Conservation (phyloP, 2,113 vertebrate genomes). For the Hyla sarda region DNA sequence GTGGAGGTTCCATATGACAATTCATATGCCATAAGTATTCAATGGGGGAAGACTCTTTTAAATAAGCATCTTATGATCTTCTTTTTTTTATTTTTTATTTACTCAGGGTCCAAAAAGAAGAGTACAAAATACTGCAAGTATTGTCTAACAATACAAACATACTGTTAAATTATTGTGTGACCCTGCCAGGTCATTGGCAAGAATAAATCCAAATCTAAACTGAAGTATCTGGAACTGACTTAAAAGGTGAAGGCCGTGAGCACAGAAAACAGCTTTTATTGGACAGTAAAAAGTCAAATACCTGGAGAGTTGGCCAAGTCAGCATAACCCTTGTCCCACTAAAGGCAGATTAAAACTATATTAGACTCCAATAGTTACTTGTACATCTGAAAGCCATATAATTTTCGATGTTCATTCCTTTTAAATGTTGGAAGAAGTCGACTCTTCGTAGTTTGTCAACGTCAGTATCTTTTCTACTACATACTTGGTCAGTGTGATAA, state of each 20-base stretch:
- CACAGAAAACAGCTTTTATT: background rate
- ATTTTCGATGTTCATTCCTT: conserved; percentile 3
- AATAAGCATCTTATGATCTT: too few species aligned
- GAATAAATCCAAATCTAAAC: background rate
- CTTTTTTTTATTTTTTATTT: too few species aligned
- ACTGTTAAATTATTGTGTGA: background rate
- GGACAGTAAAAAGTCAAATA: background rate
- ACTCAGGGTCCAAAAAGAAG: too few species aligned
- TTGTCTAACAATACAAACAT: background rate
- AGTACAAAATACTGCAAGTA: too few species aligned
- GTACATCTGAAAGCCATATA: conserved; percentile 44
- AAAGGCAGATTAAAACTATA: background rate
- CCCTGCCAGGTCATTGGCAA: background rate
- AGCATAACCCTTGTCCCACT: background rate
- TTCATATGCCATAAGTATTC: too few species aligned
- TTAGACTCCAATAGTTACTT: background rate
- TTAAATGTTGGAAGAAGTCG: conserved; percentile 9
- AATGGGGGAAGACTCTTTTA: too few species aligned
- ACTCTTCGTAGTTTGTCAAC: conserved; percentile 13
- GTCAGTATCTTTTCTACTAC: background rate
- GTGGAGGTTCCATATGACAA: too few species aligned
- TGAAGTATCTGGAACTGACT: background rate
- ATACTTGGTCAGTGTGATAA: conserved; percentile 27
- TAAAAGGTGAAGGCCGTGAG: background rate
- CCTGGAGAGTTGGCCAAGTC: background rate